Evolutionary conservation across 1,140 invertebrate species (phyloP).

Genomic region (Formica selysi): DNA sequence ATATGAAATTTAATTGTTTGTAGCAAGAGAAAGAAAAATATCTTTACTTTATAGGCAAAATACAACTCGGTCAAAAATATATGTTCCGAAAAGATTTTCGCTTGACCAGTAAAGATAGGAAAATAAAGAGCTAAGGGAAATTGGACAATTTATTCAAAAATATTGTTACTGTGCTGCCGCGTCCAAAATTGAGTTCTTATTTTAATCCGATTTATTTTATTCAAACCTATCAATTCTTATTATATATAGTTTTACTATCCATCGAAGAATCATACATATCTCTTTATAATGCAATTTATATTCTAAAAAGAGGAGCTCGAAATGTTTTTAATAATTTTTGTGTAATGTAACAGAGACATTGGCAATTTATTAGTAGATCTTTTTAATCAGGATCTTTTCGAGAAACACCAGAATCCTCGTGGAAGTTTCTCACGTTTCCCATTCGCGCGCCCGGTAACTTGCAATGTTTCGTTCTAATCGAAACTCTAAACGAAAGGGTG

Average conservation of each 20-base stretch:
- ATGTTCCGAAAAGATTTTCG: conserved; percentile 1
- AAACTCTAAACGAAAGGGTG: conserved; percentile 8
- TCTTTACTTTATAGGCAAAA: conserved; percentile 8
- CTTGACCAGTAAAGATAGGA: neutral
- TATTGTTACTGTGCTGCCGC: neutral
- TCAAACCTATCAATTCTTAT: too few species aligned
- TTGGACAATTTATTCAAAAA: neutral
- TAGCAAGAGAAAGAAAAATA: conserved; percentile 2
- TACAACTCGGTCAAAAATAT: neutral
- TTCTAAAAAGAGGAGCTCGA: neutral
- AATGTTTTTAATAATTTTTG: neutral
- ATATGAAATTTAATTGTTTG: conserved; percentile 22
- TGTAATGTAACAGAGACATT: neutral
- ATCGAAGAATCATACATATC: neutral
- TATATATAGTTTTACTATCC: neutral
- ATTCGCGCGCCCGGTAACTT: neutral
- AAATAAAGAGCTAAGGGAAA: neutral
- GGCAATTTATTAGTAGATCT: neutral
- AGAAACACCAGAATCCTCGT: neutral
- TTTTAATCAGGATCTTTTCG: neutral
- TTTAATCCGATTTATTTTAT: conserved; percentile 4
- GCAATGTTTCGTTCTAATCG: conserved; percentile 43
- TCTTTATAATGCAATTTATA: conserved; percentile 4
- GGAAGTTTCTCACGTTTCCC: neutral
- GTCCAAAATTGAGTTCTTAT: neutral